These are phyloP conservation scores for Triplophysa dalaica DNA, from an alignment of 2,113 vertebrate genomes.

Conservation along the genomic window DNA sequence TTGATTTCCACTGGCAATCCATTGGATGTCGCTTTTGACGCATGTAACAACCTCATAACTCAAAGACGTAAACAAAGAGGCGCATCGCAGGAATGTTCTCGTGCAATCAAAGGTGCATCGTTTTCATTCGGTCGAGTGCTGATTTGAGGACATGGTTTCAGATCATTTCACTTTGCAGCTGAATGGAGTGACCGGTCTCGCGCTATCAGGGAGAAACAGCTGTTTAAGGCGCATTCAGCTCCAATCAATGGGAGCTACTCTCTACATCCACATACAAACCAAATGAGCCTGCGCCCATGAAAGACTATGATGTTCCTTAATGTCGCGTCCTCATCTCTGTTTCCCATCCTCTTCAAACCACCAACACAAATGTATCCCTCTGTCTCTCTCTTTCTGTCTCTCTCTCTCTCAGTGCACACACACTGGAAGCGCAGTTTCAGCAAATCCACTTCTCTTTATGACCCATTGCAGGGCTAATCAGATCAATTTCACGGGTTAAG, in stretches of 20 bases:
- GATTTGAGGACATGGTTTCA: slow-evolving; percentile 49
- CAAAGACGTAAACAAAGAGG: slow-evolving; percentile 29
- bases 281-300: slow-evolving; percentile 45
- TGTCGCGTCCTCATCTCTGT: slow-evolving; percentile 55
- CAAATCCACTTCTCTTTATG: slow-evolving; percentile 59
- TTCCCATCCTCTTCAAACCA: slow-evolving; percentile 24
- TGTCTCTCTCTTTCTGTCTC: not conserved
- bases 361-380: not conserved
- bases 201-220: slow-evolving; percentile 55
- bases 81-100: not conserved
- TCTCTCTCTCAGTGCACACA: slow-evolving; percentile 35
- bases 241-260: slow-evolving; percentile 51
- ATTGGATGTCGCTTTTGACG: not conserved
- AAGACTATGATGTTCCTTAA: slow-evolving; percentile 52
- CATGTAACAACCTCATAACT: slow-evolving; percentile 31
- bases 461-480: slow-evolving; percentile 74
- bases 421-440: slow-evolving; percentile 63
- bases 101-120: slow-evolving; percentile 32
- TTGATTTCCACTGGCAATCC: slow-evolving; percentile 29
- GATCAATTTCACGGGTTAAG: slow-evolving; percentile 77
- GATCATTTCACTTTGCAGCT: slow-evolving; percentile 45
- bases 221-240: slow-evolving; percentile 54
- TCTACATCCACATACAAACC: slow-evolving; percentile 48
- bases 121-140: slow-evolving; percentile 37
- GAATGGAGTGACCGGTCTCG: slow-evolving; percentile 43